A percentile compares a stretch with the other conserved stretches of the same genome.
Conservation (phyloP, 2,113 vertebrate species). For the Scatophagus argus region DNA sequence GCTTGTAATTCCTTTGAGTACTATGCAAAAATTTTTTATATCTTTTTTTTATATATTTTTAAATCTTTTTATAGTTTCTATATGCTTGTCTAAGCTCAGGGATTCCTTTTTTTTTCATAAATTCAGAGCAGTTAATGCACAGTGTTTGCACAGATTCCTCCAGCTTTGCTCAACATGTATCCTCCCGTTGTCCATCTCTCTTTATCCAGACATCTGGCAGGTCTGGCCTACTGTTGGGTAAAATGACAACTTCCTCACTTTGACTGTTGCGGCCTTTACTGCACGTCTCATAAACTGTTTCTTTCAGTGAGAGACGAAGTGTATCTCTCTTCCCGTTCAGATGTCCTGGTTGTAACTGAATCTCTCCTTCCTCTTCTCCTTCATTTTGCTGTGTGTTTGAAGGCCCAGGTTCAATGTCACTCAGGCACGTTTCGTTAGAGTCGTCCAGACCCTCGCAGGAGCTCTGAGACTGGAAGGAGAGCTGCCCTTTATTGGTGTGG, state of each 20-base stretch:
- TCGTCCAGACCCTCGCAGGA: conserved; percentile 92
- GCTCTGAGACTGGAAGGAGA: conserved; percentile 87
- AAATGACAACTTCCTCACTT: conserved; percentile 87
- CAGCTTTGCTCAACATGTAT: conserved; percentile 83
- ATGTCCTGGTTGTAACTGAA: conserved; percentile 85
- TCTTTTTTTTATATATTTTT: not conserved
- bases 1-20: conserved; percentile 58
- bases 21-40: conserved; percentile 36
- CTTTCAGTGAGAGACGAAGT: conserved; percentile 91
- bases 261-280: conserved; percentile 86
- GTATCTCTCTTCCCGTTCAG: conserved; percentile 94
- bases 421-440: conserved; percentile 92
- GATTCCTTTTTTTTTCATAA: conserved; percentile 3
- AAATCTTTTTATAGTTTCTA: conserved; percentile 19
- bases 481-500: conserved; percentile 78
- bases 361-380: conserved; percentile 60
- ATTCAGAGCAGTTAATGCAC: conserved; percentile 39
- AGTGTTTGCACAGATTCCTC: conserved; percentile 33
- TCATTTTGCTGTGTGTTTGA: conserved; percentile 57
- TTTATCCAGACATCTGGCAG: conserved; percentile 98
- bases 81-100: not conserved
- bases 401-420: conserved; percentile 85
- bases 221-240: conserved; percentile 97
- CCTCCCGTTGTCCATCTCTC: conserved; percentile 88
- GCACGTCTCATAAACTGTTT: conserved; percentile 89